Base-by-base conservation (phyloP, 2,113 vertebrate species). In the Cyprinodon brontotheroides region DNA sequence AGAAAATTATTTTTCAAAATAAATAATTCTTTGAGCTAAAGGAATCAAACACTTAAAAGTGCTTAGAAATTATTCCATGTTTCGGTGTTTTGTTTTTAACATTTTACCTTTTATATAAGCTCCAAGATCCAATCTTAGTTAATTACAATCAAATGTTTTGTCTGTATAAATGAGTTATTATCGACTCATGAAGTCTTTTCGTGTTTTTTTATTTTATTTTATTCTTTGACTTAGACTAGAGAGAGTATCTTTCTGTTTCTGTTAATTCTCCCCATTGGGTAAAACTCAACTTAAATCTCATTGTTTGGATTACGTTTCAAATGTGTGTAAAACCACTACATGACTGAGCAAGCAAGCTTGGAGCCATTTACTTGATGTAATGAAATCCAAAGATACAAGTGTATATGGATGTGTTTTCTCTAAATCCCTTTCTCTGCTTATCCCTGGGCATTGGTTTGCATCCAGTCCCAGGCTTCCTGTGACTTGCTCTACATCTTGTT, bases 391-490 rank as follows among this genome's bases (percentile, higher is more conserved):
- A 57, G 20, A 10, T 57, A 57, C 7, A 4, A 57, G 50, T 57
- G 50, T 53, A 5, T 57, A 20, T 57, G 50, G 50, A 14, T 8
- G 50, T 57, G 50, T 57, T 57, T 57, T 20, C 50, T 57, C 50
- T 57, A 57, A 17, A 41, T 83, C 65, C 43, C 29, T 70, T 53
- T 63, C 60, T 74, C 75, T 78, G 73, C 45, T 69, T 74, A 72
- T 83, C 82, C 78, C 82, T 14, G 61, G 83, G 79, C 79, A 82
- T 84, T 77, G 83, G 82, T 87, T 88, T 82, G 65, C 69, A 71
- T 78, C 82, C 69, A 59, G 60, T 75, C 65, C 61, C 43, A 36
- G 62, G 77, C 20, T 57, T 57, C 50, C 50, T 57, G 50, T 68
- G 63, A 70, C 73, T 20, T 43, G 65, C n/a, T 72, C 60, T 65